These are phyloP conservation scores for Tauraco erythrolophus DNA, from an alignment of 2,113 vertebrate species.

Conservation along the genomic window DNA sequence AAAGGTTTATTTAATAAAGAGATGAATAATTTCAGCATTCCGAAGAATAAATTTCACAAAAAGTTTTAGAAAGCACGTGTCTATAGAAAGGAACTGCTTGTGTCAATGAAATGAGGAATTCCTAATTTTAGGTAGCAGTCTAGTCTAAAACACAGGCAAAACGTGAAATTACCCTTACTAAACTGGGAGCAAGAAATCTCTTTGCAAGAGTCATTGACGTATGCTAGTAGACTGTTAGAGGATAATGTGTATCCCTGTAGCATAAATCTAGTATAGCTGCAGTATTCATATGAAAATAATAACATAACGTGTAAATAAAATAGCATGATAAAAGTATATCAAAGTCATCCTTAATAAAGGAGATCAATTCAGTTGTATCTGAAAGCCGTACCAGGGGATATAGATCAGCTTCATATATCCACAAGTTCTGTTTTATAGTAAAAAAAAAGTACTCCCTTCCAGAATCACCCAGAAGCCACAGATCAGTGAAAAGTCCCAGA, in stretches of 20 bases:
- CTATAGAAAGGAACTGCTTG: background rate
- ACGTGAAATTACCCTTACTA: background rate
- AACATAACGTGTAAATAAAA: background rate
- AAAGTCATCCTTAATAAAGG: background rate
- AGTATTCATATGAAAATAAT: background rate
- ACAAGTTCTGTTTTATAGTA: background rate
- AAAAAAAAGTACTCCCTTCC: fast-evolving
- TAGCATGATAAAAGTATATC: background rate
- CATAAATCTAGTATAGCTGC: background rate
- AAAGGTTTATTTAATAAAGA: background rate
- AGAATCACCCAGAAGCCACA: background rate
- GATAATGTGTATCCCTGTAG: background rate
- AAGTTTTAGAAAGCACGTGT: background rate
- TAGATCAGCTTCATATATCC: background rate
- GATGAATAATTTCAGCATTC: background rate
- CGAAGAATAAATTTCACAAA: background rate
- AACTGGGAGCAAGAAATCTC: background rate
- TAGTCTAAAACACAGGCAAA: background rate
- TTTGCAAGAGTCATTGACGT: background rate
- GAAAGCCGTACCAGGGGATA: background rate
- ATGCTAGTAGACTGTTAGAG: background rate
- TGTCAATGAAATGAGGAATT: background rate
- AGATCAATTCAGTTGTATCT: background rate
- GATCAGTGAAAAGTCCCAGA: background rate
- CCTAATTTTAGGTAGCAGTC: background rate